Percentiles rank a stretch among this genome's conserved stretches.
These are phyloP conservation scores for Musca domestica DNA, from an alignment of 1,140 invertebrate species.

Conservation along the genomic window DNA sequence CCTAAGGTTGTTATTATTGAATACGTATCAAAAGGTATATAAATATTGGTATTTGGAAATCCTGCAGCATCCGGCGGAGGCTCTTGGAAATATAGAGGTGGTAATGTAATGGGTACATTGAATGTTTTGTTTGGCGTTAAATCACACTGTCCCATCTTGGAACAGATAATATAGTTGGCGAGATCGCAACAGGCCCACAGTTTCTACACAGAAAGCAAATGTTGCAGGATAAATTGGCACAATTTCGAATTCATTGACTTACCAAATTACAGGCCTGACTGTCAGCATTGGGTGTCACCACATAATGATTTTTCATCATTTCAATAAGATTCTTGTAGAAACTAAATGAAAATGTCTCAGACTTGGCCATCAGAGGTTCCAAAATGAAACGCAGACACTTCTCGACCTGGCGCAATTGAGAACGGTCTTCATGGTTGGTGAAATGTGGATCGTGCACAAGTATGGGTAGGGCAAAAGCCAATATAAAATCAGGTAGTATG, in stretches of 20 bases:
- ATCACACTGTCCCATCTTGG: constrained; percentile 45
- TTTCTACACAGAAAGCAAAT: constrained; percentile 67
- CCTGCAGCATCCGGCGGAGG: constrained; percentile 32
- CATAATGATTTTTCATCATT: constrained; percentile 88
- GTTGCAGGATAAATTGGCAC: constrained; percentile 2
- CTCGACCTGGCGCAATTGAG: constrained; percentile 73
- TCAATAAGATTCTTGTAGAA: constrained; percentile 94
- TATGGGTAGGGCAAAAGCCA: constrained; percentile 91
- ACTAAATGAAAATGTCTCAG: constrained; percentile 91
- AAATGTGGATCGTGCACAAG: constrained; percentile 88
- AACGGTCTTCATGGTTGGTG: constrained; percentile 70
- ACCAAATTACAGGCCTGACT: constrained; percentile 67
- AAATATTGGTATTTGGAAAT: constrained; percentile 47
- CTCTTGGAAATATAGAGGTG: constrained; percentile 48
- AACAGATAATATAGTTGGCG: constrained; percentile 81
- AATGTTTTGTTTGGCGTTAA: constrained; percentile 40
- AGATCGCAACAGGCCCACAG: constrained; percentile 95
- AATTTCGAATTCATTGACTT: constrained; percentile 15
- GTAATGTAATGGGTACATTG: constrained; percentile 43
- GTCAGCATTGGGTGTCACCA: constrained; percentile 78
- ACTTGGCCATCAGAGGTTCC: constrained; percentile 89
- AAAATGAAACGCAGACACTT: constrained; percentile 91
- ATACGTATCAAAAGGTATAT: constrained; percentile 44
- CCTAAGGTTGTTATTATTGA: constrained; percentile 18
- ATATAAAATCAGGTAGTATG: constrained; percentile 92